Evolutionary conservation across 2,113 vertebrate genomes (phyloP).

Genomic region (Hippolais icterina): DNA sequence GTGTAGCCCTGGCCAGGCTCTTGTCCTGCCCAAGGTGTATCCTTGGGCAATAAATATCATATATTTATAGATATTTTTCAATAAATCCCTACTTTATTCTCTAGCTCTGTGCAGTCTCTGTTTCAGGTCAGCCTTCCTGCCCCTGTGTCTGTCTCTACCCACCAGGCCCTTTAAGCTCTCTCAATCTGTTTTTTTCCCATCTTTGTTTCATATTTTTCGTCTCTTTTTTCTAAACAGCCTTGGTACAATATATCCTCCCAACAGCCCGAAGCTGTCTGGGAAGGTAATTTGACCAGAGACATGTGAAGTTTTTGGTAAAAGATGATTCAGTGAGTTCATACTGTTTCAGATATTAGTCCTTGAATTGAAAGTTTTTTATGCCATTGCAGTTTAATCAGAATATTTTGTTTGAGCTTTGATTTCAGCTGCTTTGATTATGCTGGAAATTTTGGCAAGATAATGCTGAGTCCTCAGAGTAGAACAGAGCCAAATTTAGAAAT

Average conservation of each 20-base stretch:
- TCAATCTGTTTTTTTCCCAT: not conserved
- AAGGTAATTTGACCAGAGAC: not conserved
- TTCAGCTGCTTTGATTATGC: not conserved
- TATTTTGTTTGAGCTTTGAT: not conserved
- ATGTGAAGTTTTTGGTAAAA: not conserved
- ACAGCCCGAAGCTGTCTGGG: not conserved
- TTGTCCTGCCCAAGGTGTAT: too few relatives aligned
- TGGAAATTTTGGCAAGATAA: not conserved
- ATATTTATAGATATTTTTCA: too few relatives aligned
- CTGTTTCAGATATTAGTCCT: not conserved
- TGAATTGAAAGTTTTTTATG: not conserved
- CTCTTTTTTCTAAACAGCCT: not conserved
- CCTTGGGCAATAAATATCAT: too few relatives aligned
- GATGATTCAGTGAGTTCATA: not conserved
- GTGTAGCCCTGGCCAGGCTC: too few relatives aligned
- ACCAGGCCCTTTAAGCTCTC: not conserved
- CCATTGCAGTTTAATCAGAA: not conserved
- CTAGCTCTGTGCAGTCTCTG: too few relatives aligned
- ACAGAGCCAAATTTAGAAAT: not conserved
- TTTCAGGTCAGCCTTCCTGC: not conserved
- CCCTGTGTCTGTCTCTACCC: not conserved
- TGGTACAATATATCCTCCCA: not conserved
- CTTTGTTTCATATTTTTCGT: not conserved
- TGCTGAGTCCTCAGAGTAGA: not conserved
- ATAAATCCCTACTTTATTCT: too few relatives aligned